Base-by-base conservation (phyloP, 2,113 vertebrate species). In the Pteruthius melanotis region DNA sequence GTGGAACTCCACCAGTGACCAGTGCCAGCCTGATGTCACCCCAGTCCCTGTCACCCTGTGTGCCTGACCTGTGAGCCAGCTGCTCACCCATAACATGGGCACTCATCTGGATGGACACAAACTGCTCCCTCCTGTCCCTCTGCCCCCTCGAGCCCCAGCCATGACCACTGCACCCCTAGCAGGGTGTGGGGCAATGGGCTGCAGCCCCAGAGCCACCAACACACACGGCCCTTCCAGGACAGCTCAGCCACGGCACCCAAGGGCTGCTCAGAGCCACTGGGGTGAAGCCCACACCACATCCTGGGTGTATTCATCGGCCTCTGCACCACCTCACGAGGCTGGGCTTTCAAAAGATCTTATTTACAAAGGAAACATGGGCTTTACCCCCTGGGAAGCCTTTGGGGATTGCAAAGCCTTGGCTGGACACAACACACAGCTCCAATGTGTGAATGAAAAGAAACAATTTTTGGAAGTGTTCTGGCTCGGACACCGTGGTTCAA, bases 401-500 rank as follows among this genome's bases (percentile, higher is more conserved):
- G 16, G 39, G 86, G 77, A 64, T 24, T 44, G 83, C 88, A 92
- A 78, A 90, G 90, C 52, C 76, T 75, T 5, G 5, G 45, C 60
- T 3, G 4, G 68, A 59, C n/a, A 15, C 1, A 2, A 40, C 42
- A 35, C 42, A 28, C 0, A 2, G 74, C 74, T 76, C 69, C 61
- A 64, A 0, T 1, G n/a, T n/a, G n/a, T n/a, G n/a, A n/a, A 26
- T 2, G 33, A 56, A 68, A 66, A 66, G 1, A 40, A 57, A 65
- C 9, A 1, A 1, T 0, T 52, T 77, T 42, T 26, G 17, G 21
- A 76, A 53, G 30, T 1, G 61, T 39, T 56, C 53, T 64, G 49
- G 37, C 66, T 56, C 0, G 0, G 72, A 42, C 0, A 5, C 13
- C 0, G 0, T 1, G 4, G 35, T 61, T 66, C 59, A 45, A 84